A percentile compares a stretch with the other conserved stretches of the same genome.
Conservation (phyloP, 2,888 invertebrate species). For the Leptopilina drosophilae region DNA sequence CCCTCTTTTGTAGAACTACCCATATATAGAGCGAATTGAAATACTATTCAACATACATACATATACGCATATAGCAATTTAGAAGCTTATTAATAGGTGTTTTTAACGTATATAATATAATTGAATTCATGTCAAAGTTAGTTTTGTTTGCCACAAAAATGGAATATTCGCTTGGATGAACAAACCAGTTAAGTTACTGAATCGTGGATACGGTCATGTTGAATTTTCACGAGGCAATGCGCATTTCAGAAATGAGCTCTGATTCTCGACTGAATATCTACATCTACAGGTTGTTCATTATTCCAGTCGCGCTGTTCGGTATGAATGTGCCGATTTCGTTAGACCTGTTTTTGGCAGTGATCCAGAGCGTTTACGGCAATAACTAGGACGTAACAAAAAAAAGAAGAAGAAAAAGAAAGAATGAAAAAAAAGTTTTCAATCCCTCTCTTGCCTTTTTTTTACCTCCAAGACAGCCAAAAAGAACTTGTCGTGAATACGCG, state of each 20-base stretch:
- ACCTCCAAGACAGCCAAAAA: not conserved
- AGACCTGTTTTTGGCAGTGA: conserved; percentile 62
- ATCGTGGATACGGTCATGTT: conserved; percentile 39
- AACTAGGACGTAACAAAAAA: conserved; percentile 31
- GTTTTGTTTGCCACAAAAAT: conserved; percentile 32
- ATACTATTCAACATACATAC: not conserved
- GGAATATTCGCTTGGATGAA: conserved; percentile 21
- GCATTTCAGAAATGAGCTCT: conserved; percentile 41
- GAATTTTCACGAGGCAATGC: conserved; percentile 39
- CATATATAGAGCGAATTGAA: too few relatives aligned
- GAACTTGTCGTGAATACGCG: conserved; percentile 14
- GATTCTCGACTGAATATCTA: conserved; percentile 55
- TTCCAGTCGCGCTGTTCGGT: conserved; percentile 62
- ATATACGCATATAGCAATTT: not conserved
- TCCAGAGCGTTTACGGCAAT: conserved; percentile 68
- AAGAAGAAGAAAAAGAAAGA: too few relatives aligned
- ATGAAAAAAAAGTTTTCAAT: conserved; percentile 19
- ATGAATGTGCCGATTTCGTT: conserved; percentile 71
- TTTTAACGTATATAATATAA: conserved; percentile 13
- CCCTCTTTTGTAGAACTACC: too few relatives aligned
- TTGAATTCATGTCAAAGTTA: conserved; percentile 29
- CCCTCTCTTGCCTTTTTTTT: not conserved
- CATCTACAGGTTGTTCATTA: conserved; percentile 73
- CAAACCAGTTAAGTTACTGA: conserved; percentile 37
- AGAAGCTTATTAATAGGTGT: conserved; percentile 2